A percentile compares a stretch with the other conserved stretches of the same genome.
Evolutionary conservation across 2,797 vertebrate species (phyloP).

Genomic region (Glyptemys insculpta): DNA sequence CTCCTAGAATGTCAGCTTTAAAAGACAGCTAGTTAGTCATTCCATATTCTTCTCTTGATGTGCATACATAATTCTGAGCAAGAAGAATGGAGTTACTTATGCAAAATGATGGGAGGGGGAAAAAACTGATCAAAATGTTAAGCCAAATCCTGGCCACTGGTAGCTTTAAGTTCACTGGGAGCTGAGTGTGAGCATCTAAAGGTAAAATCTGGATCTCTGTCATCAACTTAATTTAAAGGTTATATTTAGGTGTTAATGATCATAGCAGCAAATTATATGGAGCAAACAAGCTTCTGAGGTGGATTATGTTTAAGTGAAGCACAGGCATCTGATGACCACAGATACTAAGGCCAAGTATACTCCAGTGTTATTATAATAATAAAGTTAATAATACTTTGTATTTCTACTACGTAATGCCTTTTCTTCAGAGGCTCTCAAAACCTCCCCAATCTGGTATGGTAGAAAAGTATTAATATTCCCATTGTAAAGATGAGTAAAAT

Average conservation of each 20-base stretch:
- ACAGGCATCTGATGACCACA: not conserved
- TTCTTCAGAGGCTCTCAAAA: not conserved
- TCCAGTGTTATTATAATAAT: not conserved
- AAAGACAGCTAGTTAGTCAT: not conserved
- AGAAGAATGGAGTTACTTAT: not conserved
- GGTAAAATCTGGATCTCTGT: not conserved
- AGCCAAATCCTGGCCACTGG: not conserved
- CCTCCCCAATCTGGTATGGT: not conserved
- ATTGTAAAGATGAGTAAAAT: not conserved
- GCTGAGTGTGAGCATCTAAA: accelerated
- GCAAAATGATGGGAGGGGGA: accelerated
- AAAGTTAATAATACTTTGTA: not conserved
- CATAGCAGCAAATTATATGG: not conserved
- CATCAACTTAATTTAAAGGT: accelerated
- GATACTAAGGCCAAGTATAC: not conserved
- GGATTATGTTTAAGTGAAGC: not conserved
- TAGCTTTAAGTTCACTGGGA: not conserved
- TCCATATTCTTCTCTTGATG: not conserved
- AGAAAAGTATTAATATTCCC: not conserved
- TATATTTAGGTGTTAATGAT: not conserved
- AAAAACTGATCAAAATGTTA: not conserved
- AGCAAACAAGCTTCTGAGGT: not conserved
- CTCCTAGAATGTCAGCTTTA: not conserved
- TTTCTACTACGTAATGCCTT: not conserved
- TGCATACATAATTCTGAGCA: not conserved